Evolutionary conservation across 64 coral and sea anemone genomes (phyloP), one percentile per base, ranked within the genome.

Genomic region (Pocillopora verrucosa): DNA sequence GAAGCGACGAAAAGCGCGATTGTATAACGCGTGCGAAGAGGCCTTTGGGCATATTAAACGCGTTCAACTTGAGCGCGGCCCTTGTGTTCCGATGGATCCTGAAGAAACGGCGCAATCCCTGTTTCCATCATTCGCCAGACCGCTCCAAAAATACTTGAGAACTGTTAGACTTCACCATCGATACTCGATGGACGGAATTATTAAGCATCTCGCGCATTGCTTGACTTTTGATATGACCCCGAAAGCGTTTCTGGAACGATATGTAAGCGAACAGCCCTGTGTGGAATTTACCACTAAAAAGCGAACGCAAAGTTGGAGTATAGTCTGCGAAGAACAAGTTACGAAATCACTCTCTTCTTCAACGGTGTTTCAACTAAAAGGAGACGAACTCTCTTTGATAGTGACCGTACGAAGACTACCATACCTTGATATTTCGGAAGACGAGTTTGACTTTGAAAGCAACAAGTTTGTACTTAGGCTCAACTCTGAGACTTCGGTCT

Each of bases 311-410:
- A 90, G 74, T 6, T 99, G 97, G 97, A 99, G 97, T 89, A 60
- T 99, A 34, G 97, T 99, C n/a, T 99, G 97, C 74, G 97, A 99
- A 26, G 97, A 99, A 61, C 97, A 99, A 76, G 93, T 99, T 56
- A 99, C 97, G 11, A 93, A 92, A 63, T 77, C 89, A 15, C 68
- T 99, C 10, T 95, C 97, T 1, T 91, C 77, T 19, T 99, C 97
- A 10, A 99, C 97, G 60, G 97, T 99, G 25, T 99, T 99, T 74
- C 97, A 99, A 74, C 87, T 99, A 7, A 95, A 95, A 80, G 87
- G 86, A 20, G 97, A 99, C 9, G 91, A 93, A 26, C 75, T 95
- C 59, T 95, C 97, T 15, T 59, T 99, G 0, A 72, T 99, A 5
- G 91, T 99, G 14, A 99, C 97, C 11, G 94, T 99, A 34, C 92